Percentiles rank a stretch among this genome's conserved stretches.
Conservation (phyloP, 2,797 vertebrate species). For the Gorsachius magnificus region DNA sequence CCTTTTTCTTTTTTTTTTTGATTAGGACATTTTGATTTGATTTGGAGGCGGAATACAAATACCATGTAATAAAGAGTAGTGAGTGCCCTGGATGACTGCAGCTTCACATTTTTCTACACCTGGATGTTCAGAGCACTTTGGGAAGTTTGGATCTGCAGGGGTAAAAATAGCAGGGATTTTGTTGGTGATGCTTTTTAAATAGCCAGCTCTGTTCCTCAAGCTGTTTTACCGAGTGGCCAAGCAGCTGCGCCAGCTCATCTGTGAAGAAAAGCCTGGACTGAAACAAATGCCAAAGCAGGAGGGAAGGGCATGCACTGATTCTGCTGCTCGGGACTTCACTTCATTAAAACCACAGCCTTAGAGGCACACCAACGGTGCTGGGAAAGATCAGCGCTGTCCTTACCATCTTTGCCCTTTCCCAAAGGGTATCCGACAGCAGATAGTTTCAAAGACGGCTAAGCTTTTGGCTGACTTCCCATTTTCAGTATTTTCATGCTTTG, state of each 20-base stretch:
- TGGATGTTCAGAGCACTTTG: neutral
- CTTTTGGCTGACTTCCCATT: neutral
- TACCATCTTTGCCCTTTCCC: neutral
- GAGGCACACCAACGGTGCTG: neutral
- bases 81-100: neutral
- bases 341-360: neutral
- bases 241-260: constrained; percentile 43
- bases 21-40: neutral
- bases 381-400: neutral
- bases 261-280: constrained; percentile 28
- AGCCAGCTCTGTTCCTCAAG: neutral
- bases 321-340: constrained; percentile 1
- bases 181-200: neutral
- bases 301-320: constrained; percentile 50
- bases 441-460: neutral
- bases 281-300: constrained; percentile 42
- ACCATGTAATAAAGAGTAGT: neutral
- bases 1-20: too few relatives aligned
- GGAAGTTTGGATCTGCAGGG: neutral
- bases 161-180: constrained; percentile 3
- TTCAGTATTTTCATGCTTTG: neutral
- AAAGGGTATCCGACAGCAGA: neutral
- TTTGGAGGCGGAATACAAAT: neutral
- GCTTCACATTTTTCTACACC: neutral
- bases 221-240: neutral